phyloP scores from a whole-genome alignment of 2,888 invertebrate species.

The Macropis europaea region DNA sequence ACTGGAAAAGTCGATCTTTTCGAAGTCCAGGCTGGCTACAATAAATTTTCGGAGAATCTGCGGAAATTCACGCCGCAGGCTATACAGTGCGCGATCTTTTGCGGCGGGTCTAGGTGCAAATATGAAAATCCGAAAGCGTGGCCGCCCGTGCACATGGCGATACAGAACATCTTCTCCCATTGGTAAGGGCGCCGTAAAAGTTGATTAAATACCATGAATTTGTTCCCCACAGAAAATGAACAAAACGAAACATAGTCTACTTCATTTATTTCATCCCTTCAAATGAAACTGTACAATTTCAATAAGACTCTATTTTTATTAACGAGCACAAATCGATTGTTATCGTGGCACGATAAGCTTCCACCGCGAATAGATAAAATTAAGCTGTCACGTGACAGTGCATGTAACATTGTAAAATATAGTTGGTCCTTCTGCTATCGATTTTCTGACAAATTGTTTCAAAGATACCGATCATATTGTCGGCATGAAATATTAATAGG shows the following conservation, averaged over 20 bases:
- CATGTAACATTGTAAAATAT: neutral
- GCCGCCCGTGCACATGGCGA: constrained; percentile 84
- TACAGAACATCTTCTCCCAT: constrained; percentile 91
- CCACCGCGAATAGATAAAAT: neutral
- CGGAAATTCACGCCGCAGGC: constrained; percentile 85
- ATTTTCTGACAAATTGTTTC: constrained; percentile 12
- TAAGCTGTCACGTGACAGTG: neutral
- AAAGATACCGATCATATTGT: neutral
- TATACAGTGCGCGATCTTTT: constrained; percentile 90
- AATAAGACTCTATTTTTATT: neutral
- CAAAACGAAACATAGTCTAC: too few relatives aligned
- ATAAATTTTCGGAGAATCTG: constrained; percentile 80
- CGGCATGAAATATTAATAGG: neutral
- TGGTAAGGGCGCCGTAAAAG: constrained; percentile 83
- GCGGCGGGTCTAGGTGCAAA: constrained; percentile 90
- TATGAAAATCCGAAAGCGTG: constrained; percentile 87
- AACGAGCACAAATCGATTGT: constrained; percentile 13
- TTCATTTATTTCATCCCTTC: neutral
- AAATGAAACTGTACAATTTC: neutral
- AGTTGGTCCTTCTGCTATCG: neutral
- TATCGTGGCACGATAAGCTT: neutral
- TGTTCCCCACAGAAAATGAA: too few relatives aligned
- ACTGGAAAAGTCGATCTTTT: constrained; percentile 63
- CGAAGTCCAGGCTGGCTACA: constrained; percentile 76
- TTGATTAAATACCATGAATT: neutral